These are phyloP conservation scores for Campylomormyrus numenius DNA, from an alignment of 2,113 vertebrate genomes.

Conservation along the genomic window DNA sequence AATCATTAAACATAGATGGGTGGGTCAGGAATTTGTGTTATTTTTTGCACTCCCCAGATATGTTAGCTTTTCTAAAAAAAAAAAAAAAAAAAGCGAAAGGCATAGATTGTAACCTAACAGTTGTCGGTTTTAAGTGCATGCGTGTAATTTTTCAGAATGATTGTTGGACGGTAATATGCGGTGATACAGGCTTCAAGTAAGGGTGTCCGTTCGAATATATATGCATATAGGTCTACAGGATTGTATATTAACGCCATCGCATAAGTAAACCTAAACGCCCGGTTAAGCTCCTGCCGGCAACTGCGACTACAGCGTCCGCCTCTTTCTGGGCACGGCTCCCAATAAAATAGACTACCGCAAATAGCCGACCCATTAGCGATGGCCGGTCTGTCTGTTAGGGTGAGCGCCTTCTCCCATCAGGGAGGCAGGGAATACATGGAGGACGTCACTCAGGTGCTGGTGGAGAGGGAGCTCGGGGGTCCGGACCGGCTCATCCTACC, in stretches of 20 bases:
- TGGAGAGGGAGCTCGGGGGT: conserved; percentile 78
- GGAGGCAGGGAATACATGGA: conserved; percentile 97
- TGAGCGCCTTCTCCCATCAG: conserved; percentile 86
- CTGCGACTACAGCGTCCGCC: not conserved
- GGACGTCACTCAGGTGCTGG: conserved; percentile 83
- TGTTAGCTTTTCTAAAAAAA: not conserved
- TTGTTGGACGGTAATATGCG: not conserved
- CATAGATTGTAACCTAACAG: not conserved
- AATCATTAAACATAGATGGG: not conserved
- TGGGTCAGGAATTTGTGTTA: not conserved
- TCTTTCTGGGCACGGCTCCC: not conserved
- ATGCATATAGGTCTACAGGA: not conserved
- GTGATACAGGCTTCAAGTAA: not conserved
- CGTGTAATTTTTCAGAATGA: not conserved
- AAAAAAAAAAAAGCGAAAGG: not conserved
- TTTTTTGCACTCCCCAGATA: not conserved
- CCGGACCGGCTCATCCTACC: conserved; percentile 48
- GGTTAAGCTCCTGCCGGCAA: not conserved
- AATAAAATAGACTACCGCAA: not conserved
- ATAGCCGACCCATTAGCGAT: conserved; percentile 42
- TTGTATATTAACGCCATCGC: not conserved
- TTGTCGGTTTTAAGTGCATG: not conserved
- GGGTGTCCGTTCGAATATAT: not conserved
- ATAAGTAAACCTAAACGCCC: not conserved
- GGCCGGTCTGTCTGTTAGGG: conserved; percentile 75